A percentile compares a stretch with the other conserved stretches of the same genome.
Evolutionary conservation across 1,140 invertebrate species (phyloP).

Genomic region (Oryctes rhinoceros): DNA sequence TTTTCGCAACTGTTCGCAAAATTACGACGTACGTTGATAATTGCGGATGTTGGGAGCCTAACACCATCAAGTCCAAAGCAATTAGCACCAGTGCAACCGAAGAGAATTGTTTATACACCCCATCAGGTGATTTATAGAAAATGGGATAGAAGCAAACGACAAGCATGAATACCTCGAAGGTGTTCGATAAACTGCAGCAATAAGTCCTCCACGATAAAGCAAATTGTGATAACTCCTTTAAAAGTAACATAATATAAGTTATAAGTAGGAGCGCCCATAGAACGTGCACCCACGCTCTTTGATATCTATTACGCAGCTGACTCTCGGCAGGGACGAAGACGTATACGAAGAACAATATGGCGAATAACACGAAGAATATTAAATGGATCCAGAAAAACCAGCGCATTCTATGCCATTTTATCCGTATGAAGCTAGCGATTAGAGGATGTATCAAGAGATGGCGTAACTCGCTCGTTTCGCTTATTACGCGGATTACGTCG

Average conservation of each 20-base stretch:
- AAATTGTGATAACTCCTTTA: slow-evolving; percentile 40
- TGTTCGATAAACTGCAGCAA: background rate
- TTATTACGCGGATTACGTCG: background rate
- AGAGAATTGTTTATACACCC: slow-evolving; percentile 62
- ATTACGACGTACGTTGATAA: slow-evolving; percentile 80
- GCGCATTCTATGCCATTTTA: slow-evolving; percentile 29
- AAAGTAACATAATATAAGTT: slow-evolving; percentile 2
- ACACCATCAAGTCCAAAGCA: slow-evolving; percentile 76
- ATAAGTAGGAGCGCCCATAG: slow-evolving; percentile 4
- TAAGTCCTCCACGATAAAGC: background rate
- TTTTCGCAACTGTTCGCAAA: slow-evolving; percentile 75
- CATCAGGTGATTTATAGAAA: slow-evolving; percentile 54
- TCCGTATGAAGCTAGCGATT: background rate
- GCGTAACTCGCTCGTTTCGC: background rate
- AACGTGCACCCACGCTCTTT: background rate
- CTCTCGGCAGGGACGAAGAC: background rate
- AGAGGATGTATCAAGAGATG: slow-evolving; percentile 23
- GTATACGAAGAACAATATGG: background rate
- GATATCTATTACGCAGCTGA: background rate
- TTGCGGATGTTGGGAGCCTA: slow-evolving; percentile 79
- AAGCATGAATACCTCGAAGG: background rate
- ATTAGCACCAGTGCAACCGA: slow-evolving; percentile 77
- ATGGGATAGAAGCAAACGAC: background rate
- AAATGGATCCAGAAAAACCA: slow-evolving; percentile 23
- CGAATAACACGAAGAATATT: background rate